Evolutionary conservation across 2,113 vertebrate species (phyloP).

Genomic region (zebrafish (Danio rerio)): GRCz12tu NC_133188.1:25616501-25617000

Average conservation of each 20-base stretch:
- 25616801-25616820: no score
- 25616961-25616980: background rate
- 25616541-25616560: conserved; percentile 52
- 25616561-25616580: conserved; percentile 66
- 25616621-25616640: conserved; percentile 93
- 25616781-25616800: background rate
- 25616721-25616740: conserved; percentile 6
- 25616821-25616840: background rate
- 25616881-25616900: background rate
- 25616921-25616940: background rate
- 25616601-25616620: conserved; percentile 56
- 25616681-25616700: conserved; percentile 99
- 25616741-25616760: background rate
- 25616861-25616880: background rate
- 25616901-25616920: background rate
- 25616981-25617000: background rate
- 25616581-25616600: conserved; percentile 52
- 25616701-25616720: conserved; percentile 92
- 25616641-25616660: conserved; percentile 90
- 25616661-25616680: conserved; percentile 97
- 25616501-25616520: conserved; percentile 61
- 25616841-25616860: background rate
- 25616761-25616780: background rate
- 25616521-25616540: conserved; percentile 64
- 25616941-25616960: background rate